Percentiles rank a stretch among this genome's conserved stretches.
These are phyloP conservation scores for Anisognathus igniventris DNA, from an alignment of 2,797 vertebrate genomes.

Conservation along the genomic window DNA sequence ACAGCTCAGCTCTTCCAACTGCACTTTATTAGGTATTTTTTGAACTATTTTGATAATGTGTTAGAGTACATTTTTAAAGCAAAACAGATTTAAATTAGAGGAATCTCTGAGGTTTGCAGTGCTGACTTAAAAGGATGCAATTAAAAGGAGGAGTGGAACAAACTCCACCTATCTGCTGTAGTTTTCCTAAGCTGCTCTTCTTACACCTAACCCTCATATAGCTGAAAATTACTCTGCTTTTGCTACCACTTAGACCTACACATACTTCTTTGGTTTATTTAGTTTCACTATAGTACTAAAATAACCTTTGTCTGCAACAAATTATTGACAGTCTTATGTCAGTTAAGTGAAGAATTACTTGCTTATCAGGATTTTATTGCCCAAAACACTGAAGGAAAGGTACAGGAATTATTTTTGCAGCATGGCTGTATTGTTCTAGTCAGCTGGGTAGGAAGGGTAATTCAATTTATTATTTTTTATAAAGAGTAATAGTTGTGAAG, in stretches of 20 bases:
- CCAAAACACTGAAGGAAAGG: background rate
- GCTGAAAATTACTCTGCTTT: background rate
- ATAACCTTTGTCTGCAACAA: no score
- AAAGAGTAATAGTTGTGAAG: background rate
- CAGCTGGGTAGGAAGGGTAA: background rate
- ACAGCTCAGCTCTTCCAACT: background rate
- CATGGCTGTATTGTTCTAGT: background rate
- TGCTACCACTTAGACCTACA: background rate
- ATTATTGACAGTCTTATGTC: background rate
- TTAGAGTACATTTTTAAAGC: background rate
- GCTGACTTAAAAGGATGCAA: background rate
- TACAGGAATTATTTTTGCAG: background rate
- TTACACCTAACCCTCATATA: rapidly evolving
- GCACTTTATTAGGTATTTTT: rapidly evolving
- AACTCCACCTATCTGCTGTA: background rate
- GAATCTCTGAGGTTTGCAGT: background rate
- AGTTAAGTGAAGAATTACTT: background rate
- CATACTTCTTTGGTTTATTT: background rate
- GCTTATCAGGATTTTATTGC: background rate
- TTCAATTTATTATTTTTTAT: background rate
- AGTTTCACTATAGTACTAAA: background rate
- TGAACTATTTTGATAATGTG: background rate
- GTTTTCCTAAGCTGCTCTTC: background rate
- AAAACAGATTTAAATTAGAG: background rate
- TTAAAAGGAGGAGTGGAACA: background rate